Base-by-base conservation (phyloP, 2,888 invertebrate species). In the Chouioia cunea region DNA sequence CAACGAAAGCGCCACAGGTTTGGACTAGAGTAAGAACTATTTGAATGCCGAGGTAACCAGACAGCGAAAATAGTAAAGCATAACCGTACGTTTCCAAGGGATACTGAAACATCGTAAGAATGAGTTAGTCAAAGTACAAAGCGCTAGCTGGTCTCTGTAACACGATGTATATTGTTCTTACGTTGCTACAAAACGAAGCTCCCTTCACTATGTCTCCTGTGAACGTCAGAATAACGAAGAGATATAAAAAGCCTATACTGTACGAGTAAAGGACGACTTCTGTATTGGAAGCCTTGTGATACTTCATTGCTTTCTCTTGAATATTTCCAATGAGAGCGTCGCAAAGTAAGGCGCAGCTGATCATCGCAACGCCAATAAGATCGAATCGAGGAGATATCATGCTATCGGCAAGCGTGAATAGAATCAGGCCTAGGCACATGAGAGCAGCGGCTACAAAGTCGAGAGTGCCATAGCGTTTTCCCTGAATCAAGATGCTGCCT, bases 271-370 rank as follows among this genome's bases (percentile, higher is more conserved):
- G 89, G 0, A 96, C 97, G 58, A 98, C 93, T 89, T 98, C 97
- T 75, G 94, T 93, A 85, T 96, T 97, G 0, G 93, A 88, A 0
- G 96, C 96, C 74, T 91, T 90, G 82, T 92, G 90, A 73, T 90
- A 90, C 79, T 93, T 94, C 93, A 99, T 96, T 0, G 93, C 92
- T 83, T 97, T 97, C 85, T 99, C 98, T 86, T 99, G 98, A 0
- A 97, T 93, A 87, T 99, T 99, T 20, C 98, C 98, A 75, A 99
- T 97, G 12, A 94, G 90, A 0, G 98, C 98, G 86, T 99, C 98
- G 80, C 97, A 97, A 2, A 97, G 86, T 62, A 99, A 86, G 0
- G 98, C 98, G 78, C 93, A 87, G 0, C 92, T 93, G 77, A 94
- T 94, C 87, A 94, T 91, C 0, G 90, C 81, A 0, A 94, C 90